Evolutionary conservation across 2,888 invertebrate species (phyloP).

Genomic region (Campaea margaritaria): DNA sequence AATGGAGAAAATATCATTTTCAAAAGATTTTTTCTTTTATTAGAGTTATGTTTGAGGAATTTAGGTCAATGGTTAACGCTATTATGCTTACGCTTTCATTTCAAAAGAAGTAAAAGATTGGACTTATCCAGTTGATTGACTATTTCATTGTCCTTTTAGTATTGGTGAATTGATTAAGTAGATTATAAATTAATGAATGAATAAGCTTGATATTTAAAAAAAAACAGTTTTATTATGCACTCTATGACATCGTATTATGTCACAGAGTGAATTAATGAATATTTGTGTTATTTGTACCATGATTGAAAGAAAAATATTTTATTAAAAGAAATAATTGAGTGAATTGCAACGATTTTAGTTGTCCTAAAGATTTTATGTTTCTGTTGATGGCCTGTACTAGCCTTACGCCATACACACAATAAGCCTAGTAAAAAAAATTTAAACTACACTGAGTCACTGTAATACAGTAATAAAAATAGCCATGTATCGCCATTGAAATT

Average conservation of each 20-base stretch:
- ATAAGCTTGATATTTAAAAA: too few relatives aligned
- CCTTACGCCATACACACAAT: too few relatives aligned
- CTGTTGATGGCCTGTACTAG: too few relatives aligned
- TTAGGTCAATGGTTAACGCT: constrained; percentile 22
- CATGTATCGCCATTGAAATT: constrained; percentile 68
- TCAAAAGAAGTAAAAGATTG: constrained; percentile 29
- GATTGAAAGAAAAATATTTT: too few relatives aligned
- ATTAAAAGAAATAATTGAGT: too few relatives aligned
- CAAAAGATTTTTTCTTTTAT: constrained; percentile 26
- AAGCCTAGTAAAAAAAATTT: constrained; percentile 21
- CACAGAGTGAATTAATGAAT: too few relatives aligned
- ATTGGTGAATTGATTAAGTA: constrained; percentile 50
- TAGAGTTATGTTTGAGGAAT: constrained; percentile 25
- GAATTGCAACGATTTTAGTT: too few relatives aligned
- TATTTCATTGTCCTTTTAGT: constrained; percentile 38
- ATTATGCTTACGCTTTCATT: constrained; percentile 11
- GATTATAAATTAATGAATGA: too few relatives aligned
- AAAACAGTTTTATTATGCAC: too few relatives aligned
- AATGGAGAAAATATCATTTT: constrained; percentile 31
- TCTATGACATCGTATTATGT: too few relatives aligned
- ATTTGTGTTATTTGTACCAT: too few relatives aligned
- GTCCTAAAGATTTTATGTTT: too few relatives aligned
- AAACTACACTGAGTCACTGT: constrained; percentile 47
- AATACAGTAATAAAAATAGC: constrained; percentile 22
- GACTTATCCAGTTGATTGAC: constrained; percentile 27